Percentiles rank a stretch among this genome's conserved stretches.
These are phyloP conservation scores for Julus scanicus DNA, from an alignment of 2,888 invertebrate genomes.

Conservation along the genomic window DNA sequence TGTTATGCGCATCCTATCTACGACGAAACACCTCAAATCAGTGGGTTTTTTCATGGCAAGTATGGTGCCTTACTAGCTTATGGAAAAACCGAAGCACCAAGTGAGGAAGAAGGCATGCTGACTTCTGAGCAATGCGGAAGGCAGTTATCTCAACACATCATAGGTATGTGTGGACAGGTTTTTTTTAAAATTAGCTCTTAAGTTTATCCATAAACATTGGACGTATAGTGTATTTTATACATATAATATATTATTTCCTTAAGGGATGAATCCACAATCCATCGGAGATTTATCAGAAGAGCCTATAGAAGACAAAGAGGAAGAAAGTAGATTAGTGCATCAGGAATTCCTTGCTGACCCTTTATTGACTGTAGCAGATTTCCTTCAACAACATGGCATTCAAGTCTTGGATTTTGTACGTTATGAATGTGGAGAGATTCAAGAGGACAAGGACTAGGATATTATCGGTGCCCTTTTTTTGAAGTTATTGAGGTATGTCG, in stretches of 20 bases:
- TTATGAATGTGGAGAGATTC: slow-evolving; percentile 86
- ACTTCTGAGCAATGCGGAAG: slow-evolving; percentile 71
- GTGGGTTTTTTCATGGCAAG: slow-evolving; percentile 72
- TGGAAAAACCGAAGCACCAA: slow-evolving; percentile 65
- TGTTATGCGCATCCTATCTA: slow-evolving; percentile 79
- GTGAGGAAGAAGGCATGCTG: slow-evolving; percentile 56
- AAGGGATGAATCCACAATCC: slow-evolving; percentile 81
- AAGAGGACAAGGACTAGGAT: neutral
- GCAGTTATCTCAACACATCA: slow-evolving; percentile 91
- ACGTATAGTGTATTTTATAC: too few species aligned
- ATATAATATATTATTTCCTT: slow-evolving; percentile 43
- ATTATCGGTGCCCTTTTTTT: neutral
- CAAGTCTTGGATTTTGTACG: slow-evolving; percentile 82
- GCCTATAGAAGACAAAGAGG: slow-evolving; percentile 69
- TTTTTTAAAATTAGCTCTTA: neutral
- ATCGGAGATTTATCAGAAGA: slow-evolving; percentile 70
- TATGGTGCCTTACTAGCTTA: slow-evolving; percentile 87
- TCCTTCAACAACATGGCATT: slow-evolving; percentile 72
- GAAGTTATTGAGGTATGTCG: neutral
- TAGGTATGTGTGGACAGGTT: slow-evolving; percentile 70
- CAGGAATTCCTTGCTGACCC: slow-evolving; percentile 90
- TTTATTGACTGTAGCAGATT: slow-evolving; percentile 77
- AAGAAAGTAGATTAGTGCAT: slow-evolving; percentile 82
- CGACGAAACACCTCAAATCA: neutral
- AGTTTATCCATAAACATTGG: too few species aligned